A percentile compares a stretch with the other conserved stretches of the same genome.
These are phyloP conservation scores for Bergia sp. DNA, from an alignment of 92 coral and sea anemone genomes.

Conservation along the genomic window DNA sequence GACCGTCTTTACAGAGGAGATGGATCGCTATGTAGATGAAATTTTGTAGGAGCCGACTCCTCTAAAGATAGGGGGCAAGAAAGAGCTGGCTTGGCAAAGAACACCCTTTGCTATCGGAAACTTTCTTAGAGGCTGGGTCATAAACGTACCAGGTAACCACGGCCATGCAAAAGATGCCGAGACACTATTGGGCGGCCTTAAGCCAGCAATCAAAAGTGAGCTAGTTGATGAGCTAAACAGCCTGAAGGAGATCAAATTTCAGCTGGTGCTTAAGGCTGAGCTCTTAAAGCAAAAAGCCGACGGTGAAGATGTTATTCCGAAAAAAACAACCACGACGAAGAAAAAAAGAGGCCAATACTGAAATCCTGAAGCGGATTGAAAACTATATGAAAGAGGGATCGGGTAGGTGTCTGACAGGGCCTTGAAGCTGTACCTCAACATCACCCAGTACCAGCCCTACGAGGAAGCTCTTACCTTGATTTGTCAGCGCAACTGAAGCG, in stretches of 20 bases:
- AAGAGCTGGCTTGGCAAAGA: neutral
- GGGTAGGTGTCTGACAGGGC: slow-evolving; percentile 1
- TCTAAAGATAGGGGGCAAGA: neutral
- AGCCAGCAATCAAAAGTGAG: neutral
- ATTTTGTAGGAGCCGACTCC: neutral
- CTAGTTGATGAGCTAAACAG: neutral
- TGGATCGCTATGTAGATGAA: neutral
- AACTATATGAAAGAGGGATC: slow-evolving; percentile 42
- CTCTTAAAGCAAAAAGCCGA: neutral
- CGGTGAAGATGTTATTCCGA: neutral
- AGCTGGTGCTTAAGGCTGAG: slow-evolving; percentile 3
- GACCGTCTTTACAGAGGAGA: slow-evolving; percentile 1
- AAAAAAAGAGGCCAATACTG: slow-evolving; percentile 1
- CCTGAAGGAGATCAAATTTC: neutral
- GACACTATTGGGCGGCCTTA: neutral
- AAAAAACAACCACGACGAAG: neutral
- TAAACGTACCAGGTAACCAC: neutral
- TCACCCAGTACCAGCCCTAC: neutral
- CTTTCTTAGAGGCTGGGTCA: slow-evolving; percentile 9
- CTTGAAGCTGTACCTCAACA: neutral
- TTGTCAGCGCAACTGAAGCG: neutral
- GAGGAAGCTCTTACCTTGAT: slow-evolving; percentile 1
- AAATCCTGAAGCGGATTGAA: neutral
- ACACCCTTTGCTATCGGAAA: slow-evolving; percentile 4
- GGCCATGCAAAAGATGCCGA: neutral